Conservation (phyloP, 1,140 invertebrate genomes). For the Heterodera schachtii region DNA sequence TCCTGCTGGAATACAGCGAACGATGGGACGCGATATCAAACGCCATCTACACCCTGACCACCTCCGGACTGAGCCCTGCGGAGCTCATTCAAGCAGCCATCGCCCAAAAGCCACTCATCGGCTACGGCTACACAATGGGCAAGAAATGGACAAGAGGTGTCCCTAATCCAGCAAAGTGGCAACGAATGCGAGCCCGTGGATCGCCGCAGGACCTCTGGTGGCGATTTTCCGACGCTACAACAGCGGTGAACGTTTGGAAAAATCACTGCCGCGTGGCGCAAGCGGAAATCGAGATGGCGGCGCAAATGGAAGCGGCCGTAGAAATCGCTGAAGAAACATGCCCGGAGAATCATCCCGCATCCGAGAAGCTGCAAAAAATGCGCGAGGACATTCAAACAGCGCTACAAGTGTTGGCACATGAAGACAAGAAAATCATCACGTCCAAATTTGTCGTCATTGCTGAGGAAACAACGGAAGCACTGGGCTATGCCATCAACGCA, state of each 20-base stretch:
- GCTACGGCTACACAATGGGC: background rate
- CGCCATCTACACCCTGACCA: background rate
- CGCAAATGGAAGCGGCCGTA: background rate
- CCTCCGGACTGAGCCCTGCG: background rate
- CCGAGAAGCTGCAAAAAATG: background rate
- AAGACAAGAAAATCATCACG: background rate
- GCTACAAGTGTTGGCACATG: background rate
- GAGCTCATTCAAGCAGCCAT: background rate
- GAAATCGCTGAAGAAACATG: background rate
- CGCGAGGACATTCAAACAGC: background rate
- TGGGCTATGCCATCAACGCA: background rate
- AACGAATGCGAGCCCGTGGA: background rate
- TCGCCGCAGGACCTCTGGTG: background rate
- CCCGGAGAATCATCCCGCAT: background rate
- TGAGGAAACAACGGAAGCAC: background rate
- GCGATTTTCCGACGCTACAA: background rate
- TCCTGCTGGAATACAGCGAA: background rate
- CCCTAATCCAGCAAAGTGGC: background rate
- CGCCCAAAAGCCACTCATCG: background rate
- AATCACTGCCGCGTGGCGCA: background rate
- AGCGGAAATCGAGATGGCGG: background rate
- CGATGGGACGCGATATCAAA: background rate
- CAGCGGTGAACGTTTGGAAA: background rate
- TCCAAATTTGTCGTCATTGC: background rate
- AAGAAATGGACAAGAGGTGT: background rate